A percentile compares a stretch with the other conserved stretches of the same genome.
These are phyloP conservation scores for Salvelinus sp. DNA, from an alignment of 2,113 vertebrate species.

Conservation along the genomic window DNA sequence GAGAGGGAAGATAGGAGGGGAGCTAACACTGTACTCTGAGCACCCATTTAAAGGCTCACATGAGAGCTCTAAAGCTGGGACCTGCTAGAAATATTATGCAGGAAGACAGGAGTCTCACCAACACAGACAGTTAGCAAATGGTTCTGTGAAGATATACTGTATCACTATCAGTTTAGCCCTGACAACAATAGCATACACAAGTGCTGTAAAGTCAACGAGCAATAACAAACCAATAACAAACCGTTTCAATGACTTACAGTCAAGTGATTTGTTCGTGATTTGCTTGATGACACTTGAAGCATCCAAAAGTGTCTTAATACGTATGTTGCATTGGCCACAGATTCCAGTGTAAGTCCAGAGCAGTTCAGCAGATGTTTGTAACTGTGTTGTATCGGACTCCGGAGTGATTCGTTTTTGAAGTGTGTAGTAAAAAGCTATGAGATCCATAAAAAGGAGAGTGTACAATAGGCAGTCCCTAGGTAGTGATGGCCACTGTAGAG, in stretches of 20 bases:
- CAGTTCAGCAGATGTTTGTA: no score
- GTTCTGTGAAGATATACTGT: constrained; percentile 69
- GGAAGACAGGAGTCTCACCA: constrained; percentile 71
- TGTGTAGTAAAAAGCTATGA: constrained; percentile 70
- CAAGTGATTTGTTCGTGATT: not conserved
- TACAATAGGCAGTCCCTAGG: constrained; percentile 57
- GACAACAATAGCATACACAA: no score
- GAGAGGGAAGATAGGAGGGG: constrained; percentile 69
- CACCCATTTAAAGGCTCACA: constrained; percentile 84
- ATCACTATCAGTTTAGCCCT: constrained; percentile 36
- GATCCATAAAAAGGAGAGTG: constrained; percentile 67
- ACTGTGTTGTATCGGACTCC: constrained; percentile 53
- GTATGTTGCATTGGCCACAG: constrained; percentile 7
- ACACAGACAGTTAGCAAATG: constrained; percentile 64
- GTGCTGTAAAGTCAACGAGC: no score
- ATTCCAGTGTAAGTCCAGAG: no score
- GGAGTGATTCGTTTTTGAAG: constrained; percentile 72
- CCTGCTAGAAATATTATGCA: constrained; percentile 82
- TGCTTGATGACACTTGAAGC: not conserved
- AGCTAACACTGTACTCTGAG: constrained; percentile 77
- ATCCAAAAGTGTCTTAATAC: not conserved
- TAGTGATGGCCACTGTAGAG: constrained; percentile 47
- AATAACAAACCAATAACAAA: not conserved
- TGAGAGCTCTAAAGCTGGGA: constrained; percentile 83
- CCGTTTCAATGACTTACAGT: not conserved